Evolutionary conservation across 2,113 vertebrate species (phyloP).

Genomic region (Aix galericulata): DNA sequence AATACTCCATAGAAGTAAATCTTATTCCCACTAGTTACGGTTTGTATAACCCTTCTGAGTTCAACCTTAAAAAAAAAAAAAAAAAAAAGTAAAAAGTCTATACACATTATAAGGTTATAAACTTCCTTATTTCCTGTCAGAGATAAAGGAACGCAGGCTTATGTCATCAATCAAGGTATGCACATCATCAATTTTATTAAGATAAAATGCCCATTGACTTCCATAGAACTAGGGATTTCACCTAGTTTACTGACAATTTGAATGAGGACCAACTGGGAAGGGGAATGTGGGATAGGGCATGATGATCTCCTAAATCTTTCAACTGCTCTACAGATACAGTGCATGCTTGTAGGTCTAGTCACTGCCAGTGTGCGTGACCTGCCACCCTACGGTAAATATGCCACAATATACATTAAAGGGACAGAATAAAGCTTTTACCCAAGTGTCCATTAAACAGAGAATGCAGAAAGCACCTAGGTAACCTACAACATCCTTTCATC

Average conservation of each 20-base stretch:
- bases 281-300: rapidly evolving
- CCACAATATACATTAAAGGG: rapidly evolving
- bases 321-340: not conserved
- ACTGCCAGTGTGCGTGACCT: not conserved
- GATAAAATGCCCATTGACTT: not conserved
- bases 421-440: not conserved
- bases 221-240: not conserved
- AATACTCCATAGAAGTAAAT: slow-evolving; percentile 42
- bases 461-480: not conserved
- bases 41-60: slow-evolving; percentile 50
- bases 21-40: slow-evolving; percentile 54
- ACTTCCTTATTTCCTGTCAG: not conserved
- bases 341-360: too few relatives aligned
- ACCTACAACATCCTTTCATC: not conserved
- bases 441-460: rapidly evolving
- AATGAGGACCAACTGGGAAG: not conserved
- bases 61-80: not conserved
- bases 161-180: not conserved
- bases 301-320: not conserved
- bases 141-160: not conserved
- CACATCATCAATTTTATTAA: not conserved
- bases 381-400: not conserved
- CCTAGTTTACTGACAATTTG: not conserved
- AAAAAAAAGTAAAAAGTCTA: not conserved
- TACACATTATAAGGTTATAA: slow-evolving; percentile 11